Conservation (phyloP, 1,140 invertebrate species). For the Lerema accius region DNA sequence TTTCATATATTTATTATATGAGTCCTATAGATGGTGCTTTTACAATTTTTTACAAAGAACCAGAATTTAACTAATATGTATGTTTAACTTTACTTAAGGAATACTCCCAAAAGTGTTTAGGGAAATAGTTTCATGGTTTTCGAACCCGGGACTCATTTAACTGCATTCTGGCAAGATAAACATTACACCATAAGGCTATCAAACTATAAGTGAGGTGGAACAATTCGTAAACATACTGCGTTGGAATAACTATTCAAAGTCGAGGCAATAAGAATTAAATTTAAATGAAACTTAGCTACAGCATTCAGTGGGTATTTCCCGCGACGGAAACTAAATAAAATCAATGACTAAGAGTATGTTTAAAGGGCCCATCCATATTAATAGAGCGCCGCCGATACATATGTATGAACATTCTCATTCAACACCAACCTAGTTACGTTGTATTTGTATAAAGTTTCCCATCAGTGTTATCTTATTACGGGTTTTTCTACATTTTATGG, state of each 20-base stretch:
- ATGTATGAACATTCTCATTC: slow-evolving; percentile 31
- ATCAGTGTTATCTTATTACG: slow-evolving; percentile 22
- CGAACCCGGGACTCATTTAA: too few species aligned
- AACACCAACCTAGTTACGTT: slow-evolving; percentile 22
- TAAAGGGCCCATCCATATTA: slow-evolving; percentile 30
- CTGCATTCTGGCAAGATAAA: too few species aligned
- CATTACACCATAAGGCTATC: too few species aligned
- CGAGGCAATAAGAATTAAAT: neutral
- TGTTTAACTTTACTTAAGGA: too few species aligned
- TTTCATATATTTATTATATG: too few species aligned
- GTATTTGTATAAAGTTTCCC: slow-evolving; percentile 32
- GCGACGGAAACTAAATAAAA: slow-evolving; percentile 17
- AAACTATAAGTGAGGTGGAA: too few species aligned
- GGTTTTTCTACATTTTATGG: neutral
- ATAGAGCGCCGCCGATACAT: slow-evolving; percentile 13
- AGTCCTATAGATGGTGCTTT: too few species aligned
- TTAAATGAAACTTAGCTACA: neutral
- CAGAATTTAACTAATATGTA: too few species aligned
- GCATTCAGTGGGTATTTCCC: neutral
- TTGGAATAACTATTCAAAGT: neutral
- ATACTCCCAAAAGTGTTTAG: too few species aligned
- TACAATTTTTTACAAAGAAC: too few species aligned
- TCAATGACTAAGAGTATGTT: slow-evolving; percentile 32
- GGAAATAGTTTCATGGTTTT: too few species aligned
- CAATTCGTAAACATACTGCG: too few species aligned